Evolutionary conservation across 2,113 vertebrate species (phyloP).

Genomic region (Epinephelus lanceolatus): DNA sequence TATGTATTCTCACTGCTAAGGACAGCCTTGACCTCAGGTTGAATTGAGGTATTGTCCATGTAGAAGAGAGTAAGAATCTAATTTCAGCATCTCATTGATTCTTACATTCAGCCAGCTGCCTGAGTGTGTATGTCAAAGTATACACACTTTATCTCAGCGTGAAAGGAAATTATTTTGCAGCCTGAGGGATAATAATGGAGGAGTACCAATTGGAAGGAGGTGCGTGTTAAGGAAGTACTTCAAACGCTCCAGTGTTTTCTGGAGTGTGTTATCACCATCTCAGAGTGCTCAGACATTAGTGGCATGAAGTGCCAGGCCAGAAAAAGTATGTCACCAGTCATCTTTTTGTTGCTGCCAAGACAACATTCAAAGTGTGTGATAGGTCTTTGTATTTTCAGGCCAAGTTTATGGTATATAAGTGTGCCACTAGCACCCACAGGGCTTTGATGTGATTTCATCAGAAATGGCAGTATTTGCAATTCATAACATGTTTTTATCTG

Average conservation of each 20-base stretch:
- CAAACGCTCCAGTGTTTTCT: slow-evolving; percentile 57
- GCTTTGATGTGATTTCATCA: not conserved
- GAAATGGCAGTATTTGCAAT: not conserved
- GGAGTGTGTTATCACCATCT: slow-evolving; percentile 51
- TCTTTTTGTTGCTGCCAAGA: slow-evolving; percentile 18
- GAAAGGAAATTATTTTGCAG: slow-evolving; percentile 52
- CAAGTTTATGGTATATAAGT: not conserved
- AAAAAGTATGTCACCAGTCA: slow-evolving; percentile 14
- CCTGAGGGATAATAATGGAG: slow-evolving; percentile 40
- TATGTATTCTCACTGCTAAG: slow-evolving; percentile 13
- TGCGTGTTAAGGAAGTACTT: slow-evolving; percentile 68
- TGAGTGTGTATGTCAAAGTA: slow-evolving; percentile 34
- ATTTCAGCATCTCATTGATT: slow-evolving; percentile 39
- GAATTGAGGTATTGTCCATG: slow-evolving; percentile 30
- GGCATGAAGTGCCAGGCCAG: slow-evolving; percentile 13
- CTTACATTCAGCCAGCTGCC: slow-evolving; percentile 25
- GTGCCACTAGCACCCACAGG: not conserved
- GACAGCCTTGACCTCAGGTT: not conserved
- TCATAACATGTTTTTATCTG: not conserved
- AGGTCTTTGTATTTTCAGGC: slow-evolving; percentile 5
- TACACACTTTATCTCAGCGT: slow-evolving; percentile 45
- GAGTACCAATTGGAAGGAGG: slow-evolving; percentile 57
- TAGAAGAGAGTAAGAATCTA: slow-evolving; percentile 33
- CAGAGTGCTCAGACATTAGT: slow-evolving; percentile 41
- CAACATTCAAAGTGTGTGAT: slow-evolving; percentile 6